Percentiles rank a stretch among this genome's conserved stretches.
These are phyloP conservation scores for Amblyjoppa fuscipennis DNA, from an alignment of 2,888 invertebrate genomes.

Conservation along the genomic window DNA sequence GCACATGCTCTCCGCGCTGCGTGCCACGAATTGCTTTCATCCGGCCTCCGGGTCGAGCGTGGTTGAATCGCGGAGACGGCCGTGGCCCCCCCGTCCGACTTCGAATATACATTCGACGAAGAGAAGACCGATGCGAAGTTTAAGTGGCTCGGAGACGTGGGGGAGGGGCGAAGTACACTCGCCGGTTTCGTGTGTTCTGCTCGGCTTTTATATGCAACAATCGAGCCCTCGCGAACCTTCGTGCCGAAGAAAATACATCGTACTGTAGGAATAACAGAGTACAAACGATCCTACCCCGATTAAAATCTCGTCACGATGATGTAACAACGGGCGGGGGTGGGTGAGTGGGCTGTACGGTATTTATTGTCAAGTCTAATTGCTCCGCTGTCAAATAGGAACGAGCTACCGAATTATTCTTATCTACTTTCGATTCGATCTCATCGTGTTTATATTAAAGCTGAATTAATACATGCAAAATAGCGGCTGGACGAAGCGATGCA, in stretches of 20 bases:
- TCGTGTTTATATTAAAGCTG: slow-evolving; percentile 37
- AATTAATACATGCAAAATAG: slow-evolving; percentile 39
- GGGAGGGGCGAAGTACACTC: not conserved
- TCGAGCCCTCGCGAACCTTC: slow-evolving; percentile 51
- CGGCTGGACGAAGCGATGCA: not conserved
- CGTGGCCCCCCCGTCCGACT: slow-evolving; percentile 21
- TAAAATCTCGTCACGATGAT: slow-evolving; percentile 64
- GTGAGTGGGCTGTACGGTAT: slow-evolving; percentile 25
- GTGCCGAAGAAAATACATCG: slow-evolving; percentile 57
- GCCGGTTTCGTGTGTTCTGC: slow-evolving; percentile 48
- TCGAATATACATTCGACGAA: slow-evolving; percentile 40
- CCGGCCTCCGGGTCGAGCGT: slow-evolving; percentile 72
- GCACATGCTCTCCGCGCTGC: slow-evolving; percentile 81
- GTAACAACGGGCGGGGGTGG: not conserved
- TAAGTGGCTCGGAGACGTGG: slow-evolving; percentile 48
- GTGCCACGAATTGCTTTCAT: slow-evolving; percentile 79
- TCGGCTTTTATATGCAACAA: slow-evolving; percentile 6
- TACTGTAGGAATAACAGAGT: slow-evolving; percentile 33
- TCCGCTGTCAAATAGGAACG: slow-evolving; percentile 51
- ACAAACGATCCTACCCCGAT: slow-evolving; percentile 55
- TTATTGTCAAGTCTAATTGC: slow-evolving; percentile 63
- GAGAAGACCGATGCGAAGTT: slow-evolving; percentile 61
- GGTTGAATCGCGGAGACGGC: slow-evolving; percentile 38
- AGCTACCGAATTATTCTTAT: slow-evolving; percentile 56
- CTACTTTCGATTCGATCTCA: slow-evolving; percentile 52